These are phyloP conservation scores for Mesoclemmys tuberculata DNA, from an alignment of 2,113 vertebrate genomes.

Conservation along the genomic window DNA sequence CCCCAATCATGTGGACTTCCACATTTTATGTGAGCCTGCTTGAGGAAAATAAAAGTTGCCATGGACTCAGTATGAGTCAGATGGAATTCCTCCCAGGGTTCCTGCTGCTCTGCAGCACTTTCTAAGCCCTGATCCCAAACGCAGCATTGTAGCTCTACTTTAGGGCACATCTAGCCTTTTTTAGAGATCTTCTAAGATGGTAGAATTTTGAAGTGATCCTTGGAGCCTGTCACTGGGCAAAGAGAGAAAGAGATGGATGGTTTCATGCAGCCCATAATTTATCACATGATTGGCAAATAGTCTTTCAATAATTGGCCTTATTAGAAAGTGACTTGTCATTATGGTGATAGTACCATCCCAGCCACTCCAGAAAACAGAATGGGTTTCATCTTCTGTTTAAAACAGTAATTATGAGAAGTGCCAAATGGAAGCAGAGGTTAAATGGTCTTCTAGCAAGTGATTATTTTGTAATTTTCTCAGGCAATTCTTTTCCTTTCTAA, in stretches of 20 bases:
- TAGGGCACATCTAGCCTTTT: neutral
- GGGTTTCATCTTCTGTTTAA: neutral
- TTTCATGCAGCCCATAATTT: neutral
- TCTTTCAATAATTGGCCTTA: conserved; percentile 28
- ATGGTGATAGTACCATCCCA: neutral
- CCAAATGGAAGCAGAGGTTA: neutral
- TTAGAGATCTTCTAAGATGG: neutral
- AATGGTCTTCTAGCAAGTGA: neutral
- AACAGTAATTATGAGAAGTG: neutral
- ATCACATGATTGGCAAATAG: conserved; percentile 1
- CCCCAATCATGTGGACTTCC: neutral
- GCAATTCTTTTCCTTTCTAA: neutral
- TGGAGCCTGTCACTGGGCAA: neutral
- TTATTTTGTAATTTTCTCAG: conserved; percentile 34
- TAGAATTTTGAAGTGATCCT: neutral
- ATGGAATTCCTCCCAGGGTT: neutral
- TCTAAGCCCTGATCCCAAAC: neutral
- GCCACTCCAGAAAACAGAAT: neutral
- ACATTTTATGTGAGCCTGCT: neutral
- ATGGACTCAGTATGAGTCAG: neutral
- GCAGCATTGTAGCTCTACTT: neutral
- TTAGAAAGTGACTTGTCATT: conserved; percentile 6
- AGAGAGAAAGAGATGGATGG: neutral
- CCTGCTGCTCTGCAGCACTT: neutral
- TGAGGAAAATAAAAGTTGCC: neutral